These are phyloP conservation scores for Talpa occidentalis DNA, from an alignment of 2,113 vertebrate species.

Conservation along the genomic window DNA sequence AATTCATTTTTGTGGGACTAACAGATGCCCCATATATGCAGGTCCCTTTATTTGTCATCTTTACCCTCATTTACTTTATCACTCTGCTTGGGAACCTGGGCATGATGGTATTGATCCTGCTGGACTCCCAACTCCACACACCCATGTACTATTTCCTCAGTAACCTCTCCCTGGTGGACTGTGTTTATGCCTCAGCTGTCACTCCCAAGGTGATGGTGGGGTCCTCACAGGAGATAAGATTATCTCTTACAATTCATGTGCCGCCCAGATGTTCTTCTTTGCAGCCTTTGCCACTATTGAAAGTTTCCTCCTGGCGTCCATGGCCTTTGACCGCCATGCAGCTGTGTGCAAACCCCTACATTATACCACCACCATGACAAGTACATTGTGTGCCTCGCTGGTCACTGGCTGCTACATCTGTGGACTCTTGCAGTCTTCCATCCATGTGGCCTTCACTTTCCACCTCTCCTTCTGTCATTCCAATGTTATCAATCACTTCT, in stretches of 20 bases:
- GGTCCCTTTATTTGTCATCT: conserved; percentile 32
- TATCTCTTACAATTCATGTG: conserved; percentile 53
- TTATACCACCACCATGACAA: conserved; percentile 60
- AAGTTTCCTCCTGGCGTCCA: conserved; percentile 60
- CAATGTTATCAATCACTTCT: conserved; percentile 68
- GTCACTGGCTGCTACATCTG: neutral
- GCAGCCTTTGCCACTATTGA: conserved; percentile 57
- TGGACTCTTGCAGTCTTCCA: conserved; percentile 55
- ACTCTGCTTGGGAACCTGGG: conserved; percentile 53
- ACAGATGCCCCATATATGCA: conserved; percentile 46
- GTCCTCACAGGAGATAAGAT: conserved; percentile 33
- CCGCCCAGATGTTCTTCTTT: conserved; percentile 76
- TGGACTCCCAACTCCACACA: conserved; percentile 46
- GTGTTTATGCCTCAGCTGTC: conserved; percentile 53
- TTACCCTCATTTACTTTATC: conserved; percentile 30
- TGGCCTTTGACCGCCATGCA: conserved; percentile 53
- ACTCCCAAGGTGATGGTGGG: conserved; percentile 52
- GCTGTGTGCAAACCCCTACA: conserved; percentile 57
- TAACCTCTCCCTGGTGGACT: conserved; percentile 64
- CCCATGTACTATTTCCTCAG: conserved; percentile 70
- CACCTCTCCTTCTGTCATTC: conserved; percentile 70
- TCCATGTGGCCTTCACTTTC: conserved; percentile 53
- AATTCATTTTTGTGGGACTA: conserved; percentile 61
- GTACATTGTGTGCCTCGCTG: neutral
- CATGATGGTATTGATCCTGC: conserved; percentile 30